Percentiles rank a stretch among this genome's conserved stretches.
phyloP scores from a whole-genome alignment of 2,113 vertebrate genomes.

The Regulus satrapa region DNA sequence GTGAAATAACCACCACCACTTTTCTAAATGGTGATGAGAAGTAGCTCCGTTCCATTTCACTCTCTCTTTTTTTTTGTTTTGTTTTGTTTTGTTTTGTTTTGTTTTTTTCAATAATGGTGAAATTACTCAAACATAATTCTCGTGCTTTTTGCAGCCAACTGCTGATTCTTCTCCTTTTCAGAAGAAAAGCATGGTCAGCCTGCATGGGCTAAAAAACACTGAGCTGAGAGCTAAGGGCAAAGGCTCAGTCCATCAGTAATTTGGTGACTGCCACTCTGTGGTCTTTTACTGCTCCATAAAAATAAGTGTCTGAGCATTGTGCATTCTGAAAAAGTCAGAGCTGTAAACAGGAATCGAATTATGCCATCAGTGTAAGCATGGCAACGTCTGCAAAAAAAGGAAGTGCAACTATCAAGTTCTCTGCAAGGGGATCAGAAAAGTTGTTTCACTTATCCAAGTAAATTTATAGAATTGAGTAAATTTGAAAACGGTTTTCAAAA shows the following conservation, averaged over 20 bases:
- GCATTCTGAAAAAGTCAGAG: not conserved
- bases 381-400: not conserved
- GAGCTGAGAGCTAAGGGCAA: not conserved
- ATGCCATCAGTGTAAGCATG: not conserved
- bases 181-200: not conserved
- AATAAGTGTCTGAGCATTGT: not conserved
- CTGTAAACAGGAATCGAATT: not conserved
- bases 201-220: not conserved
- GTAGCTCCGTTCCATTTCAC: not conserved
- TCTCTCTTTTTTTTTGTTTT: not conserved
- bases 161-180: not conserved
- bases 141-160: not conserved
- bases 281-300: not conserved
- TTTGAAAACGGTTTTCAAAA: not conserved
- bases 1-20: not conserved
- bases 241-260: not conserved
- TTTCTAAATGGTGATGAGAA: not conserved
- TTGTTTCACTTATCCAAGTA: slow-evolving; percentile 26
- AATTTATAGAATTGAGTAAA: not conserved
- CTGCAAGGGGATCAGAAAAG: not conserved
- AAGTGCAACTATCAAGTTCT: slow-evolving; percentile 2
- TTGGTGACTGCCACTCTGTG: not conserved
- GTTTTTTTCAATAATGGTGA: fast-evolving
- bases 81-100: not conserved
- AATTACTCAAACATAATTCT: not conserved